Evolutionary conservation across 2,113 vertebrate genomes (phyloP).

Genomic region (Ictidomys tridecemlineatus): DNA sequence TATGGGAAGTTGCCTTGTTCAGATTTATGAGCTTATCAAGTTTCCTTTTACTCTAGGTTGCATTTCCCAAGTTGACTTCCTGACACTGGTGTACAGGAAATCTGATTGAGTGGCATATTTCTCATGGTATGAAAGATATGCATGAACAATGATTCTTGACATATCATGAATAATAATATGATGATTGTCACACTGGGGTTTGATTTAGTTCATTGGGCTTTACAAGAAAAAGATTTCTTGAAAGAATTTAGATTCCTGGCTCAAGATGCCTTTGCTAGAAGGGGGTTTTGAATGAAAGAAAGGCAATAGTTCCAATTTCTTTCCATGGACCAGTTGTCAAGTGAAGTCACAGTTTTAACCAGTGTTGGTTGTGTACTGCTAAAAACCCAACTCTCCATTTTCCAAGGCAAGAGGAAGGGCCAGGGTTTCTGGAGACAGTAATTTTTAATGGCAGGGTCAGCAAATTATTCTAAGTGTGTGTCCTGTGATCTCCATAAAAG

Average conservation of each 20-base stretch:
- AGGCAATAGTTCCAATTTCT: not conserved
- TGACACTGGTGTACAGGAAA: fast-evolving
- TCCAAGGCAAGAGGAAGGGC: not conserved
- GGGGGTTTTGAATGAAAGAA: not conserved
- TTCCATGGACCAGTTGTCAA: not conserved
- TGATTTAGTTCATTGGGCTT: not conserved
- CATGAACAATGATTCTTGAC: not conserved
- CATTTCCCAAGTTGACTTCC: not conserved
- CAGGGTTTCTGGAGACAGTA: not conserved
- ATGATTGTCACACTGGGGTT: not conserved
- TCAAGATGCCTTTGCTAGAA: not conserved
- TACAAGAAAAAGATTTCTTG: constrained; percentile 8
- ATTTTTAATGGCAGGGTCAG: constrained; percentile 49
- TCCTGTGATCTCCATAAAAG: constrained; percentile 50
- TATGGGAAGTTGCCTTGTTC: not conserved
- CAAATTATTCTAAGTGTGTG: constrained; percentile 15
- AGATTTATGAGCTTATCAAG: not conserved
- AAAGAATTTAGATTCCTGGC: constrained; percentile 12
- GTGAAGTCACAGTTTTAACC: constrained; percentile 16
- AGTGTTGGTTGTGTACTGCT: not conserved
- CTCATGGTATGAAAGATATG: not conserved
- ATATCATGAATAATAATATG: not conserved
- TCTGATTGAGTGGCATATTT: not conserved
- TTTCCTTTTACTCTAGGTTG: not conserved
- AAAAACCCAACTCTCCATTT: not conserved